Evolutionary conservation across 1,140 invertebrate genomes (phyloP).

Genomic region (Lordiphosa collinella): DNA sequence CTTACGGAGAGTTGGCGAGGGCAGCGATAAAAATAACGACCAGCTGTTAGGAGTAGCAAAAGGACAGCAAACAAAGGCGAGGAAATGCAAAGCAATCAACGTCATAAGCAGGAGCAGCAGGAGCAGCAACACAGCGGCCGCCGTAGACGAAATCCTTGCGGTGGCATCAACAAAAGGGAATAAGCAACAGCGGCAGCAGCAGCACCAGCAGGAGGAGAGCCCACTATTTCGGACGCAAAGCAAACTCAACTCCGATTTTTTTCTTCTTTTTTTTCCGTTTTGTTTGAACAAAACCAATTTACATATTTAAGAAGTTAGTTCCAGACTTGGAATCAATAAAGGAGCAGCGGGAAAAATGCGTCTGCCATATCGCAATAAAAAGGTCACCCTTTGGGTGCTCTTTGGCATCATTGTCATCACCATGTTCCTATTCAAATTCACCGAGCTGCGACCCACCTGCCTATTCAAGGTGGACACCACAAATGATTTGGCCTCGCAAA

Average conservation of each 20-base stretch:
- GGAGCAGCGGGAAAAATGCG: conserved; percentile 49
- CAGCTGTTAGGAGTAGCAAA: conserved; percentile 6
- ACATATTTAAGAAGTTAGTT: conserved; percentile 53
- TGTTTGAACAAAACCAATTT: conserved; percentile 64
- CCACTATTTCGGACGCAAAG: conserved; percentile 11
- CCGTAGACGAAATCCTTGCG: conserved; percentile 46
- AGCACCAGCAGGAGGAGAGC: conserved; percentile 10
- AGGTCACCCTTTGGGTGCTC: conserved; percentile 75
- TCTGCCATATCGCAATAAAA: conserved; percentile 75
- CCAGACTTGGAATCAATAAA: background rate
- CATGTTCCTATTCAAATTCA: conserved; percentile 79
- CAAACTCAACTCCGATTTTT: conserved; percentile 41
- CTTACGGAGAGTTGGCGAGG: conserved; percentile 15
- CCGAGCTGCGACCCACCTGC: conserved; percentile 75
- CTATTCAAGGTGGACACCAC: conserved; percentile 69
- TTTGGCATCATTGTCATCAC: conserved; percentile 73
- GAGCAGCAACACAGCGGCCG: conserved; percentile 31
- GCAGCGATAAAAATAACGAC: conserved; percentile 1
- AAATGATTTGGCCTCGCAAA: conserved; percentile 56
- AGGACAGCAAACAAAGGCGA: conserved; percentile 46
- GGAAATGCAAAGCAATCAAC: conserved; percentile 73
- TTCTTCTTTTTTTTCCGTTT: no score
- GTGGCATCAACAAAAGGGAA: conserved; percentile 31
- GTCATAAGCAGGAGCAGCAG: conserved; percentile 55
- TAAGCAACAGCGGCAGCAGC: conserved; percentile 13